Conservation (phyloP, 2,888 invertebrate genomes). For the Drosophila demipolita region DNA sequence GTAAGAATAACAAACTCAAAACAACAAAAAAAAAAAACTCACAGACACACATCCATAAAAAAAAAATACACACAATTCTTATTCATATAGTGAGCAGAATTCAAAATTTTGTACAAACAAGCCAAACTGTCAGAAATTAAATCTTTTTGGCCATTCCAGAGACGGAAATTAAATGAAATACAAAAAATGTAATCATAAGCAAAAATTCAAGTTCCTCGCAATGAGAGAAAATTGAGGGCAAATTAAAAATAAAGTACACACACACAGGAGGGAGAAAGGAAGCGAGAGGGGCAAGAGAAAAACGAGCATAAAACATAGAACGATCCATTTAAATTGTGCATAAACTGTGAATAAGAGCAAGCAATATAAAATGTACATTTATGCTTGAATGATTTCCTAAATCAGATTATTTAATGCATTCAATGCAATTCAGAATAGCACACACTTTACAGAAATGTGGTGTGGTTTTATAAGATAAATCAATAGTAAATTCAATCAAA, state of each 20-base stretch:
- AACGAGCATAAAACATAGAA: slow-evolving; percentile 2
- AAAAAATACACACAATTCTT: not conserved
- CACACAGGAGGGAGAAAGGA: not conserved
- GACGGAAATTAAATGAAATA: slow-evolving; percentile 71
- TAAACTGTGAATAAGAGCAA: slow-evolving; percentile 6
- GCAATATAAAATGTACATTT: not conserved
- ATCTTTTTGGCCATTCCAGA: slow-evolving; percentile 45
- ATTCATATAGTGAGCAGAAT: slow-evolving; percentile 36
- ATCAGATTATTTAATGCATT: not conserved
- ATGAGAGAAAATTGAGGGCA: slow-evolving; percentile 32
- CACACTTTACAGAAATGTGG: not conserved
- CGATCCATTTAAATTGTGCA: slow-evolving; percentile 32
- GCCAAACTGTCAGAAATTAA: slow-evolving; percentile 75
- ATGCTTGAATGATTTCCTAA: not conserved
- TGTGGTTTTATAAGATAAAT: not conserved
- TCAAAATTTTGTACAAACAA: slow-evolving; percentile 69
- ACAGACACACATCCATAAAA: not conserved
- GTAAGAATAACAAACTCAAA: slow-evolving; percentile 46
- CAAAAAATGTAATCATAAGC: slow-evolving; percentile 63
- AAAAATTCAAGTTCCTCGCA: slow-evolving; percentile 35
- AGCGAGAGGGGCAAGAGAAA: not conserved
- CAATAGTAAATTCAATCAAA: not conserved
- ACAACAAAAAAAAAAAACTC: slow-evolving; percentile 7
- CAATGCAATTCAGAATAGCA: not conserved
- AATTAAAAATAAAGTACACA: slow-evolving; percentile 36